phyloP scores from a whole-genome alignment of 2,888 invertebrate genomes.

The Nasonovia ribisnigri region DNA sequence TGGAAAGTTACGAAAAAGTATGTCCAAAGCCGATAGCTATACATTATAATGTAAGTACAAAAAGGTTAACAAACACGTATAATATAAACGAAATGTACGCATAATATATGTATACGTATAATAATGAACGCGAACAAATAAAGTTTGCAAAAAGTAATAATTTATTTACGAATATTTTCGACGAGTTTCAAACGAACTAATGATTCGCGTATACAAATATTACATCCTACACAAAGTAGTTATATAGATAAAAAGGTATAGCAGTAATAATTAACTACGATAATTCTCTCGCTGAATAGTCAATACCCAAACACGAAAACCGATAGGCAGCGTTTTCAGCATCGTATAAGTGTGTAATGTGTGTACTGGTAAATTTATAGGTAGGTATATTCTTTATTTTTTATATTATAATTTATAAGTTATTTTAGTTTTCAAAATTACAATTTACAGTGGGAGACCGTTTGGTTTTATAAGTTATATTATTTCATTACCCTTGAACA shows the following conservation, averaged over 20 bases:
- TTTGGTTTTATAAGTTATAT: not conserved
- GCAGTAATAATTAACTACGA: constrained; percentile 6
- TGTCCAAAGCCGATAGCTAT: not conserved
- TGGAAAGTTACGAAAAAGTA: not conserved
- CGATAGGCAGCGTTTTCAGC: not conserved
- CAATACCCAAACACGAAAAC: not conserved
- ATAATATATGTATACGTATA: not conserved
- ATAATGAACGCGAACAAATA: not conserved
- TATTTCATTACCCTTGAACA: not conserved
- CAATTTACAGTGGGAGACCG: not conserved
- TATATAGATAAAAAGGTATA: not conserved
- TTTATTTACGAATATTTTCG: not conserved
- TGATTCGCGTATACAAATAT: not conserved
- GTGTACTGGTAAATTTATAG: not conserved
- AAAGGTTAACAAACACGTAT: not conserved
- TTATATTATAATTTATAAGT: not conserved
- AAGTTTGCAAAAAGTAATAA: not conserved
- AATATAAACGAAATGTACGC: not conserved
- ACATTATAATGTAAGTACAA: not conserved
- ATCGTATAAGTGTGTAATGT: not conserved
- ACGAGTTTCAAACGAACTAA: not conserved
- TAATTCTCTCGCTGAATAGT: not conserved
- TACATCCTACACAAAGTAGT: not conserved
- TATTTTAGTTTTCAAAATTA: not conserved
- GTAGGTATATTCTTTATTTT: not conserved